Percentiles rank a stretch among this genome's conserved stretches.
These are phyloP conservation scores for Drosophila paranaensis DNA, from an alignment of 2,888 invertebrate genomes.

Conservation along the genomic window DNA sequence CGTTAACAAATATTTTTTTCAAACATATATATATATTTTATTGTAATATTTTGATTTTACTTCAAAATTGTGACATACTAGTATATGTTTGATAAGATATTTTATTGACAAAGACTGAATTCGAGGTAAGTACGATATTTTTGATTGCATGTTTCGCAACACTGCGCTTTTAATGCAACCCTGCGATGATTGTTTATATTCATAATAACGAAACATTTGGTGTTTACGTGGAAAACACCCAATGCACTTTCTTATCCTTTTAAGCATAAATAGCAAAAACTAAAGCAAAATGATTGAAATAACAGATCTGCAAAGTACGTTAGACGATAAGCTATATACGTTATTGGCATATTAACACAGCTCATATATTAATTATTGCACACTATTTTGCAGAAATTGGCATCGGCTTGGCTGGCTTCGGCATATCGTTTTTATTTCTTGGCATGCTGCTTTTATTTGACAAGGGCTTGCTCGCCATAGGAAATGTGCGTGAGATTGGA, in stretches of 20 bases:
- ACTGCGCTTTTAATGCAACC: constrained; percentile 42
- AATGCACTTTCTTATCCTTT: constrained; percentile 44
- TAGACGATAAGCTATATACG: constrained; percentile 17
- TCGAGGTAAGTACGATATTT: constrained; percentile 4
- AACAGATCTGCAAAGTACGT: constrained; percentile 93
- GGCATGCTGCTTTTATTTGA: constrained; percentile 97
- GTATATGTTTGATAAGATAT: neutral
- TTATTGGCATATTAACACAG: constrained; percentile 11
- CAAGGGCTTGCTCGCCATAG: constrained; percentile 98
- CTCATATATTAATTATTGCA: constrained; percentile 20
- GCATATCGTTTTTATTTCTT: constrained; percentile 96
- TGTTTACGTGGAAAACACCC: constrained; percentile 59
- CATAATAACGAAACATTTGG: constrained; percentile 57
- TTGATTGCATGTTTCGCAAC: constrained; percentile 16
- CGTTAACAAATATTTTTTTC: too few relatives aligned
- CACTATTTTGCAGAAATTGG: constrained; percentile 92
- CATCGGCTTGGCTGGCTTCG: constrained; percentile 98
- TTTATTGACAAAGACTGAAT: neutral
- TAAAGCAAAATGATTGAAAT: constrained; percentile 90
- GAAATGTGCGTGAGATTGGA: constrained; percentile 93
- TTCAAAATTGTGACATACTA: neutral
- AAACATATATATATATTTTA: too few relatives aligned
- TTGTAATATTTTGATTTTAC: neutral
- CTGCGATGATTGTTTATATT: constrained; percentile 65
- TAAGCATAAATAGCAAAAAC: constrained; percentile 39